Evolutionary conservation across 2,888 invertebrate genomes (phyloP), one percentile per base, ranked within the genome.

Genomic region (Apeira syringaria): DNA sequence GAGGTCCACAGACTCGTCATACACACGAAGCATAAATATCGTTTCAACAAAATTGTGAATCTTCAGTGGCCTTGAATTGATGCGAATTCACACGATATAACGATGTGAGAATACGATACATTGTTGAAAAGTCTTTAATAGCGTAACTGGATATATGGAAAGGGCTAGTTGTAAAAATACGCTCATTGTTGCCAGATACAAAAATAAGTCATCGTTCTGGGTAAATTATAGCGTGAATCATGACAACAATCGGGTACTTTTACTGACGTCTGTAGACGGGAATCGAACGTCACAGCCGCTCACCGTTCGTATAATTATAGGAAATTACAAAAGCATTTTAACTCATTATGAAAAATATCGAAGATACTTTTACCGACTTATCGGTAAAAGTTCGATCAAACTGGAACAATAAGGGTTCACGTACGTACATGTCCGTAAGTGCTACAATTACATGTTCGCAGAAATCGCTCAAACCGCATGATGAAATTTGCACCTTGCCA

Each of bases 81-180:
- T 51, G 54, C 42, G 46, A 59, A 64, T 72, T 70, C 64, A 64
- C 67, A 72, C 67, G 67, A 68, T 62, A 56, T 51, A 50, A 50
- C 48, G 47, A 47, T 15, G 34, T 29, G 29, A 29, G 30, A 26
- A 27, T 2, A 32, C 9, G 11, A 15, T 17, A 7, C 29, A 41
- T 12, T 30, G 25, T 34, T 4, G 12, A 25, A 31, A 39, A n/a
- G 2, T 22, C 3, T 30, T 30, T 24, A 32, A 9, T 22, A 13
- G 15, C 22, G 9, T 33, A 25, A 24, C 33, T 15, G 10, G 9
- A 33, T 1, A 32, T 15, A 39, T 28, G 2, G 11, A 33, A 39
- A 38, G 3, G 18, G 9, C 3, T 29, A 11, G 11, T 29, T 10
- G 11, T 15, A 13, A 6, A 3, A 17, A 29, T 3, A 24, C 24